Conservation (phyloP, 2,888 invertebrate genomes). For the Drosophila planitibia region DNA sequence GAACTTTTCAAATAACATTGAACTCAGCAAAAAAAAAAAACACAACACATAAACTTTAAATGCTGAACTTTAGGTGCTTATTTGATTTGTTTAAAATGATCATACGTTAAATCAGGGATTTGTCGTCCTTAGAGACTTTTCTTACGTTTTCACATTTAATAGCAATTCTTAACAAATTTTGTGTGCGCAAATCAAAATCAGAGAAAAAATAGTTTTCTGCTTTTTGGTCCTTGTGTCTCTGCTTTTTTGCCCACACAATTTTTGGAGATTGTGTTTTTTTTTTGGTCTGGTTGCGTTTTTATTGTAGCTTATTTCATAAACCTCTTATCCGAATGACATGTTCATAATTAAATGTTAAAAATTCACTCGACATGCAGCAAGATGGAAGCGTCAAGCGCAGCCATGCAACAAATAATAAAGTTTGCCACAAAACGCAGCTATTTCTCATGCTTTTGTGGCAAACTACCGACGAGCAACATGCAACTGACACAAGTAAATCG, state of each 20-base stretch:
- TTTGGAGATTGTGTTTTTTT: background rate
- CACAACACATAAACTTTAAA: background rate
- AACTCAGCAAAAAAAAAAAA: slow-evolving; percentile 28
- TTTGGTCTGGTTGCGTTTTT: slow-evolving; percentile 5
- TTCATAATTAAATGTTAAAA: slow-evolving; percentile 78
- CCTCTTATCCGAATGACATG: slow-evolving; percentile 76
- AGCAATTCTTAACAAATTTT: background rate
- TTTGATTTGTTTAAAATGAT: background rate
- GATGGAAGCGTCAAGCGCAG: slow-evolving; percentile 37
- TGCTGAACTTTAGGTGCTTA: background rate
- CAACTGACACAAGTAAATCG: slow-evolving; percentile 58
- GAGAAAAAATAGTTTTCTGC: background rate
- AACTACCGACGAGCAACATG: slow-evolving; percentile 30
- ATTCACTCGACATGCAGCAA: slow-evolving; percentile 60
- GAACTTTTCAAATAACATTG: slow-evolving; percentile 39
- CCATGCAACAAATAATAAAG: slow-evolving; percentile 51
- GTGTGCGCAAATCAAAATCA: background rate
- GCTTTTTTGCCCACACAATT: slow-evolving; percentile 1
- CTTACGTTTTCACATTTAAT: background rate
- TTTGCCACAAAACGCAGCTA: slow-evolving; percentile 50
- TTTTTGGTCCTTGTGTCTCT: background rate
- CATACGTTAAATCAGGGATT: too few relatives aligned
- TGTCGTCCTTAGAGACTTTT: too few relatives aligned
- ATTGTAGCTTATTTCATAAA: slow-evolving; percentile 64
- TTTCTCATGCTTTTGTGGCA: slow-evolving; percentile 50